A percentile compares a stretch with the other conserved stretches of the same genome.
Evolutionary conservation across 2,888 invertebrate species (phyloP).

Genomic region (Calameuta pallipes): DNA sequence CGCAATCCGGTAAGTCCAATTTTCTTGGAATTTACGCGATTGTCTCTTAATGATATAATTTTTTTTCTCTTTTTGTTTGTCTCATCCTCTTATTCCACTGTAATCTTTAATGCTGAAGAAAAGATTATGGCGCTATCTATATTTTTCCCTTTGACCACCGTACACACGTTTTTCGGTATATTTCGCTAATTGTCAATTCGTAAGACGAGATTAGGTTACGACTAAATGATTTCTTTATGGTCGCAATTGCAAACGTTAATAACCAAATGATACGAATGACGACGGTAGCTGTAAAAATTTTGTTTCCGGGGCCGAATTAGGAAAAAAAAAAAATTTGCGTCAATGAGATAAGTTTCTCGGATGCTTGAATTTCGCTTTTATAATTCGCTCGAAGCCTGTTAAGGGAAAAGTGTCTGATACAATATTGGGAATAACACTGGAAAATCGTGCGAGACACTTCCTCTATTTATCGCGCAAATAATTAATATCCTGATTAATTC

Average conservation of each 20-base stretch:
- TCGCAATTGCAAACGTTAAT: not conserved
- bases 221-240: not conserved
- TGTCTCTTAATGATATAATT: not conserved
- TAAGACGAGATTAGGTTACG: not conserved
- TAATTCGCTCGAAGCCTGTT: too few species aligned
- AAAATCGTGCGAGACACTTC: too few species aligned
- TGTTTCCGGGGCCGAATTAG: too few species aligned
- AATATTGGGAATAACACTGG: too few species aligned
- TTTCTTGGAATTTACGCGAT: not conserved
- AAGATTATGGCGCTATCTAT: not conserved
- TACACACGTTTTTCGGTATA: conserved; percentile 5
- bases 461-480: not conserved
- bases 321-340: too few species aligned
- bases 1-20: not conserved
- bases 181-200: not conserved
- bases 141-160: not conserved
- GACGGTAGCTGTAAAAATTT: too few species aligned
- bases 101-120: too few species aligned
- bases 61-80: not conserved
- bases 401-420: too few species aligned
- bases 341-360: too few species aligned
- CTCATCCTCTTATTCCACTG: not conserved
- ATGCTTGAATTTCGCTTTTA: too few species aligned
- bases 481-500: conserved; percentile 11
- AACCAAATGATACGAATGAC: too few species aligned